phyloP scores from a whole-genome alignment of 2,888 invertebrate genomes.

The Brachypterus glaber region DNA sequence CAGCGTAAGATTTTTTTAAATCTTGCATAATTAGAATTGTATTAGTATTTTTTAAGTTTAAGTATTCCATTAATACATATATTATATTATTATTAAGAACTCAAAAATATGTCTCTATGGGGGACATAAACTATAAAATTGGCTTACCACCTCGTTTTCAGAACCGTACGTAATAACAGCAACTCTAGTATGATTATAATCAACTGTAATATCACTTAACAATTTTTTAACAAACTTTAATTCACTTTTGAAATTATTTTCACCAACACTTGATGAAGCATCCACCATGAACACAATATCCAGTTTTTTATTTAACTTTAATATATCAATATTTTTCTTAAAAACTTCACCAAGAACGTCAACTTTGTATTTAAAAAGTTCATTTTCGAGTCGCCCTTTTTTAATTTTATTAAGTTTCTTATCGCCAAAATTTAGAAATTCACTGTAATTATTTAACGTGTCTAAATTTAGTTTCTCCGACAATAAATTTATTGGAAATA shows the following conservation, averaged over 20 bases:
- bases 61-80: no score
- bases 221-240: slow-evolving; percentile 57
- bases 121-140: no score
- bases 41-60: no score
- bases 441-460: slow-evolving; percentile 30
- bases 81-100: no score
- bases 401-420: slow-evolving; percentile 31
- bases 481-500: no score
- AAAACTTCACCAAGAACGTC: slow-evolving; percentile 47
- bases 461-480: slow-evolving; percentile 25
- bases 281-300: slow-evolving; percentile 61
- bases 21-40: no score
- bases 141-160: slow-evolving; percentile 45
- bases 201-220: slow-evolving; percentile 56
- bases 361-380: slow-evolving; percentile 43
- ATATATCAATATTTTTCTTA: slow-evolving; percentile 45
- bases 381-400: slow-evolving; percentile 32
- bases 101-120: no score
- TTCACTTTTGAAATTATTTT: slow-evolving; percentile 55
- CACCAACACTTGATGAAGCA: slow-evolving; percentile 59
- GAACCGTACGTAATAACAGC: slow-evolving; percentile 58
- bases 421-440: slow-evolving; percentile 37
- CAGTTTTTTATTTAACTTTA: slow-evolving; percentile 39
- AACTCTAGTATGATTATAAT: slow-evolving; percentile 52
- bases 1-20: no score